Evolutionary conservation across 2,113 vertebrate species (phyloP).

Genomic region (Paralichthys olivaceus): DNA sequence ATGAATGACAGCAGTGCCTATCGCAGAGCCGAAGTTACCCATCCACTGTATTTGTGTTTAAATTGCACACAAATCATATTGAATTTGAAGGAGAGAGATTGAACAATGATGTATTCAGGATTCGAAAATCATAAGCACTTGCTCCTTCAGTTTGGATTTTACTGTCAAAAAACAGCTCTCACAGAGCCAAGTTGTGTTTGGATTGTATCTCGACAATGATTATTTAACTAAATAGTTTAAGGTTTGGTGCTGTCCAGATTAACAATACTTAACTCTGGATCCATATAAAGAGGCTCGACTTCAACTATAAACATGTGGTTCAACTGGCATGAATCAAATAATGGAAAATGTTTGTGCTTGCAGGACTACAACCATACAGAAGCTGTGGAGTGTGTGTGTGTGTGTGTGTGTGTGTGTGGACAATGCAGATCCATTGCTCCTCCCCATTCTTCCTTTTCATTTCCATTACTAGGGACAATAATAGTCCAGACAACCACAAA

Average conservation of each 20-base stretch:
- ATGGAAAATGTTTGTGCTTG: constrained; percentile 7
- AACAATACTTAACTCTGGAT: not conserved
- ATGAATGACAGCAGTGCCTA: no score
- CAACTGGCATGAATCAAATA: constrained; percentile 11
- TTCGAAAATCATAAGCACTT: not conserved
- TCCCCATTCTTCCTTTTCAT: not conserved
- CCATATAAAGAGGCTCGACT: constrained; percentile 4
- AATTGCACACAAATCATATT: no score
- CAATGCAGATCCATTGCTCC: no score
- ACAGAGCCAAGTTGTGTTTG: not conserved
- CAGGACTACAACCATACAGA: not conserved
- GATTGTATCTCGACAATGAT: not conserved
- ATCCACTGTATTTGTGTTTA: no score
- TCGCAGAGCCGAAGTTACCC: no score
- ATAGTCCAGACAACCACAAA: constrained; percentile 22
- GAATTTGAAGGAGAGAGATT: no score
- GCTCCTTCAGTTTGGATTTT: not conserved
- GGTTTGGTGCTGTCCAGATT: not conserved
- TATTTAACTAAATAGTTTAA: not conserved
- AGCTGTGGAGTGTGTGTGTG: not conserved
- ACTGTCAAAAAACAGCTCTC: not conserved
- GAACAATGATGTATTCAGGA: no score
- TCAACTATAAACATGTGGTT: constrained; percentile 5
- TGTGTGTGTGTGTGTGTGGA: not conserved
- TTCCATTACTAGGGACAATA: constrained; percentile 13